Conservation (phyloP, 2,888 invertebrate species). For the Hydraecia micacea region DNA sequence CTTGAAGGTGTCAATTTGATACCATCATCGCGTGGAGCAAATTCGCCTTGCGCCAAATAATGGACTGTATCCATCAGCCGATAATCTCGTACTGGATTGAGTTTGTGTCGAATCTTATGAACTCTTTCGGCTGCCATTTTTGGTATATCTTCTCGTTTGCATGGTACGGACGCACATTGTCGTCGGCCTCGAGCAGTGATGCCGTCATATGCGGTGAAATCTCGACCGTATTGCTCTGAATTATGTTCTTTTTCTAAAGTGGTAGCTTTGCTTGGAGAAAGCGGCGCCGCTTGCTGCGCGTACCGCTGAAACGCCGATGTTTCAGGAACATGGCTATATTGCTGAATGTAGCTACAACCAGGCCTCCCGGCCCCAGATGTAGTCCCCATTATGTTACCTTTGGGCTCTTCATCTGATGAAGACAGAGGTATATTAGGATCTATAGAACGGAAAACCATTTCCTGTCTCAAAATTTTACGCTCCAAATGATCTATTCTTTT, state of each 20-base stretch:
- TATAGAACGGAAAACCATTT: slow-evolving; percentile 83
- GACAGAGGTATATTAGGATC: slow-evolving; percentile 79
- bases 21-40: slow-evolving; percentile 87
- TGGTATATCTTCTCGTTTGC: slow-evolving; percentile 82
- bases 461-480: slow-evolving; percentile 82
- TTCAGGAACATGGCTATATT: slow-evolving; percentile 86
- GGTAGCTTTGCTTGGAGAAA: slow-evolving; percentile 83
- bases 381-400: slow-evolving; percentile 72
- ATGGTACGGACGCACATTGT: slow-evolving; percentile 85
- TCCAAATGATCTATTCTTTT: slow-evolving; percentile 82
- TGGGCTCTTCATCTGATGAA: slow-evolving; percentile 82
- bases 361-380: slow-evolving; percentile 74
- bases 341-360: slow-evolving; percentile 86
- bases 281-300: slow-evolving; percentile 79
- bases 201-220: slow-evolving; percentile 87
- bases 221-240: slow-evolving; percentile 86
- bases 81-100: slow-evolving; percentile 87
- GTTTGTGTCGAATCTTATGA: slow-evolving; percentile 86
- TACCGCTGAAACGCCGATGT: slow-evolving; percentile 87
- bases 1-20: slow-evolving; percentile 87
- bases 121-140: slow-evolving; percentile 86
- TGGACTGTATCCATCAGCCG: slow-evolving; percentile 88
- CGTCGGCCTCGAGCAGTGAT: slow-evolving; percentile 85
- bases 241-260: slow-evolving; percentile 86
- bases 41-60: slow-evolving; percentile 88